Conservation (phyloP, 1,140 invertebrate genomes). For the Ganaspis sp. region DNA sequence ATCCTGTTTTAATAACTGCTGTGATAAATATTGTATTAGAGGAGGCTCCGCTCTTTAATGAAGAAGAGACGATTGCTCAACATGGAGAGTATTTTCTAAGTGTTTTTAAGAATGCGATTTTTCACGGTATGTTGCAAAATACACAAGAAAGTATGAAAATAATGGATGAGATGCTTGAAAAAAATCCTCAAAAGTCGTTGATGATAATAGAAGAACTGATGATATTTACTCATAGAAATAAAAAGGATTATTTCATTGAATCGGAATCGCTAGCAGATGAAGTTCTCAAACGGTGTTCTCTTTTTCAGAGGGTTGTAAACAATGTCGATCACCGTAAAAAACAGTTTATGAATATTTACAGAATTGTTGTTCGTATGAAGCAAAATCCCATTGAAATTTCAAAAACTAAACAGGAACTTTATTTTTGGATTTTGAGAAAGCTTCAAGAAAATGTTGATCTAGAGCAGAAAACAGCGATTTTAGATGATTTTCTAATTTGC, state of each 20-base stretch:
- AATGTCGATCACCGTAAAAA: constrained; percentile 54
- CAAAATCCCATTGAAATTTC: constrained; percentile 53
- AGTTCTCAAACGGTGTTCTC: constrained; percentile 55
- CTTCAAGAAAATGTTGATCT: constrained; percentile 47
- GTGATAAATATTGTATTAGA: background rate
- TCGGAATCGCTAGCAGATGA: constrained; percentile 49
- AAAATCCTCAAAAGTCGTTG: constrained; percentile 51
- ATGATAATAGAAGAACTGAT: constrained; percentile 62
- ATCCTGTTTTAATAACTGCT: constrained; percentile 29
- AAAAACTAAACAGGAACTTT: constrained; percentile 47
- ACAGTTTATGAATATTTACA: constrained; percentile 66
- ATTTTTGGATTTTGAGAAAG: constrained; percentile 64
- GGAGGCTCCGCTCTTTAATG: background rate
- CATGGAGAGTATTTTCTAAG: constrained; percentile 68
- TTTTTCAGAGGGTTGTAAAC: constrained; percentile 47
- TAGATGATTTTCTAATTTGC: constrained; percentile 67
- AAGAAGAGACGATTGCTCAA: constrained; percentile 43
- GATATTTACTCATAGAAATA: constrained; percentile 54
- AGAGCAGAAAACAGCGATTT: constrained; percentile 58
- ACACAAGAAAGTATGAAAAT: constrained; percentile 52
- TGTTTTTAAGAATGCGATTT: constrained; percentile 61
- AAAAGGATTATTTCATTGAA: constrained; percentile 31
- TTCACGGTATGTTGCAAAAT: constrained; percentile 57
- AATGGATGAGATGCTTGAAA: constrained; percentile 47
- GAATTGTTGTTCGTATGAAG: constrained; percentile 56